These are phyloP conservation scores for Heliothis peltigera DNA, from an alignment of 2,888 invertebrate species.

Conservation along the genomic window DNA sequence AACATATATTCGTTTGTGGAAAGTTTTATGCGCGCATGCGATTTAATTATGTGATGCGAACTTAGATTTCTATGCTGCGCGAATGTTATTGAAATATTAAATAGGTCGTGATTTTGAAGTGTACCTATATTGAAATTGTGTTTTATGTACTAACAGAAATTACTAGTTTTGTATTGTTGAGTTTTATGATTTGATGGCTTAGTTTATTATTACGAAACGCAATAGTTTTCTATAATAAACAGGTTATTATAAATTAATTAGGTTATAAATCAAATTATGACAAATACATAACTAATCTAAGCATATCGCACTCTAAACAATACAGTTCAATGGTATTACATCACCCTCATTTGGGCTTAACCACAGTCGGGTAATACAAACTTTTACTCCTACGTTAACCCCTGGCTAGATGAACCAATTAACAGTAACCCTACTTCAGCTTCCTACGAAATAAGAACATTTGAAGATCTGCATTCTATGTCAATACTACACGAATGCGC, in stretches of 20 bases:
- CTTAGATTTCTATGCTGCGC: neutral
- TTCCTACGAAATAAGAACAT: conserved; percentile 3
- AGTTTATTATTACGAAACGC: neutral
- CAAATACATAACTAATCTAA: no score
- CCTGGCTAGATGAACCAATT: conserved; percentile 6
- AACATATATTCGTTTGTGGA: conserved; percentile 1
- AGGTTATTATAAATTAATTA: no score
- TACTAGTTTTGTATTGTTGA: neutral
- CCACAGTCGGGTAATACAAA: neutral
- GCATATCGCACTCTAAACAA: no score
- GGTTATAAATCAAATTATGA: no score
- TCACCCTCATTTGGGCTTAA: neutral
- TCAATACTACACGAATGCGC: conserved; percentile 4
- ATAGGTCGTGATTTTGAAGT: neutral
- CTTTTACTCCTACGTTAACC: neutral
- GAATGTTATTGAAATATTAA: neutral
- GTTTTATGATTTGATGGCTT: neutral
- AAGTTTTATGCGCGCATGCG: conserved; percentile 10
- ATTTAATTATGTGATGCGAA: neutral
- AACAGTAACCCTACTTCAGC: neutral
- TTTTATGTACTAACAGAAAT: neutral
- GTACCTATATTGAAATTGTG: neutral
- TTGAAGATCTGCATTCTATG: neutral
- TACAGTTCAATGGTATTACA: neutral
- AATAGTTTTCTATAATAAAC: no score